Percentiles rank a stretch among this genome's conserved stretches.
Conservation (phyloP, 1,140 invertebrate genomes). For the Pissodes strobi region DNA sequence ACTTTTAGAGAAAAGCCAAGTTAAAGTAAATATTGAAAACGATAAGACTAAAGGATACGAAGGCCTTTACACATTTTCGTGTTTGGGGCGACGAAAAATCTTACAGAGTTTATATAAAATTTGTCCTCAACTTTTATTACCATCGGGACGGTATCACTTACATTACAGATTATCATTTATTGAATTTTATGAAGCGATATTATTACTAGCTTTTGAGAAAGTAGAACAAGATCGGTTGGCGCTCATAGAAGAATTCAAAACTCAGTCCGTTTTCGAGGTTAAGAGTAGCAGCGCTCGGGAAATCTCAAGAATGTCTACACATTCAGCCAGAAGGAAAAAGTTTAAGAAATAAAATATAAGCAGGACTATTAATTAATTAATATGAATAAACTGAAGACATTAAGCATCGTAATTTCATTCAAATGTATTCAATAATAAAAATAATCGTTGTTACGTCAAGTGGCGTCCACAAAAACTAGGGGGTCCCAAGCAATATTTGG, state of each 20-base stretch:
- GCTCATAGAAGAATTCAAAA: background rate
- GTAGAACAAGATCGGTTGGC: slow-evolving; percentile 17
- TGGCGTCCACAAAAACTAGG: no score
- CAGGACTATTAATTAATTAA: no score
- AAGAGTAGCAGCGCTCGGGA: background rate
- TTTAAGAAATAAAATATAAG: slow-evolving; percentile 69
- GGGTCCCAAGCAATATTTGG: no score
- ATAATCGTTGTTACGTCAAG: no score
- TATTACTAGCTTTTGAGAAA: slow-evolving; percentile 43
- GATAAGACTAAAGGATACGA: background rate
- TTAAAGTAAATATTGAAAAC: no score
- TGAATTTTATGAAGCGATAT: slow-evolving; percentile 62
- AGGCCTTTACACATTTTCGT: slow-evolving; percentile 34
- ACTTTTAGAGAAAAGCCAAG: no score
- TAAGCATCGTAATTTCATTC: no score
- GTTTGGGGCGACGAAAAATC: slow-evolving; percentile 40
- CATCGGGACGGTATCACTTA: slow-evolving; percentile 52
- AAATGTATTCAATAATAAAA: no score
- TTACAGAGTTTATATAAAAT: slow-evolving; percentile 44
- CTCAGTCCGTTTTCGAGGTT: background rate
- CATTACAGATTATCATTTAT: slow-evolving; percentile 61
- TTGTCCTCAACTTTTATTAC: slow-evolving; percentile 49
- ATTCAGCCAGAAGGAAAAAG: background rate
- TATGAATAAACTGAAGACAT: no score
- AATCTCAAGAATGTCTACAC: background rate